Base-by-base conservation (phyloP, 2,113 vertebrate genomes). In the Bombycilla garrulus region DNA sequence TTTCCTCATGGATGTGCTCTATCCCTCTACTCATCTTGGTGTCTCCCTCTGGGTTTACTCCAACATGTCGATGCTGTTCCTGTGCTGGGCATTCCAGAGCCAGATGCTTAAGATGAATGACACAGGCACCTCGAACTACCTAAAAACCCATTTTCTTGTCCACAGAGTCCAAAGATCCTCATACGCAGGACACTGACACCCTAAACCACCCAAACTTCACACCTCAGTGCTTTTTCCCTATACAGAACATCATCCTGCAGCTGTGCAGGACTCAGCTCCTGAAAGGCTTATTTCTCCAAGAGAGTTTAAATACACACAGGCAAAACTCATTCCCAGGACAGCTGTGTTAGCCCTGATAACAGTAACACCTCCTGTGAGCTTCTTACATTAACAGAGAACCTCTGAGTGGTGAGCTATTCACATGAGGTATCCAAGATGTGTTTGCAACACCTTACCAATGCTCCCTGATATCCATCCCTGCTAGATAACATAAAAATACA, bases 131-230 rank as follows among this genome's bases (percentile, higher is more conserved):
- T 26, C 78, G 33, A 86, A 66, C 9, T 53, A 26, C 11, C 12
- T 62, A 29, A 84, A 84, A 47, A 0, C 0, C 7, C 4, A 21
- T 87, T 76, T 76, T 12, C 23, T 87, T 81, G 15, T 21, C 81
- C 23, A 25, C 3, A 42, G 14, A 47, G 20, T 60, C 35, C 38
- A 47, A 84, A 78, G 33, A 74, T 78, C 74, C 17, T 56, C 3
- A 54, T 23, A 47, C 0, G 1, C 5, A 54, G 31, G 17, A 8
- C 2, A 5, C 14, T 89, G 44, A 58, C 19, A 62, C 1, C 5
- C 31, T 36, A 88, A 81, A 10, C 7, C 23, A 58, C 12, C 12
- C 8, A 15, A 64, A 40, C 13, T 23, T 48, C 60, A 45, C 15
- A 53, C 2, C 6, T 73, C 56, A 26, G 29, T 66, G 18, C 10